Percentiles rank a stretch among this genome's conserved stretches.
Conservation (phyloP, 1,140 invertebrate genomes). For the Apis florea region DNA sequence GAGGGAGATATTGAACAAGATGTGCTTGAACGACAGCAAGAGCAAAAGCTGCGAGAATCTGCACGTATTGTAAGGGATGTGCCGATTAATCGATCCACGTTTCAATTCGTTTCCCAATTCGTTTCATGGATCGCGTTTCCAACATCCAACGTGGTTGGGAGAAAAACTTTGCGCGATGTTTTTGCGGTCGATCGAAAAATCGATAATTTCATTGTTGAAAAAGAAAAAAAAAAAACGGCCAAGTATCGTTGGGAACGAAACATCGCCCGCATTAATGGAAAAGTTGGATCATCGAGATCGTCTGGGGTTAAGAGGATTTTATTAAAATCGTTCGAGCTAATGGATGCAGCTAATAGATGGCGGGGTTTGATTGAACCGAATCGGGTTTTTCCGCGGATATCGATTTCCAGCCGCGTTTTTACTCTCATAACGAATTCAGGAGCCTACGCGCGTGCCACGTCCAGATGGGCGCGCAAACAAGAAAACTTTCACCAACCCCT, state of each 20-base stretch:
- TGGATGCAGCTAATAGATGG: not conserved
- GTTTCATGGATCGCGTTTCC: too few species aligned
- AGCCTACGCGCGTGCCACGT: not conserved
- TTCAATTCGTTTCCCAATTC: not conserved
- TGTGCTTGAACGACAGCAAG: conserved; percentile 92
- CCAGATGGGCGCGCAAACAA: conserved; percentile 9
- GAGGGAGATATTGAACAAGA: conserved; percentile 90
- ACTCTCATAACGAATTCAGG: not conserved
- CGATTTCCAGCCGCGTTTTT: not conserved
- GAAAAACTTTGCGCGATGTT: not conserved
- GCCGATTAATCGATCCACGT: not conserved
- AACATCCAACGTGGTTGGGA: too few species aligned
- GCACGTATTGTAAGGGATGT: conserved; percentile 88
- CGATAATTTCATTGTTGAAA: not conserved
- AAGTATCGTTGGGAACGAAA: not conserved
- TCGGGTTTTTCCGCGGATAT: not conserved
- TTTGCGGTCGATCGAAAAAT: not conserved
- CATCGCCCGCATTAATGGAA: not conserved
- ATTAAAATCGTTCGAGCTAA: not conserved
- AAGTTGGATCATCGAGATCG: not conserved
- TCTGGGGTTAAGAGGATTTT: not conserved
- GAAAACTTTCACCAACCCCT: conserved; percentile 19
- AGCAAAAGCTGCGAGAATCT: conserved; percentile 95
- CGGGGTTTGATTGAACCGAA: not conserved
- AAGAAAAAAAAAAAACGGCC: not conserved